Conservation (phyloP, 2,797 vertebrate species). For the Jordanella pulchra region DNA sequence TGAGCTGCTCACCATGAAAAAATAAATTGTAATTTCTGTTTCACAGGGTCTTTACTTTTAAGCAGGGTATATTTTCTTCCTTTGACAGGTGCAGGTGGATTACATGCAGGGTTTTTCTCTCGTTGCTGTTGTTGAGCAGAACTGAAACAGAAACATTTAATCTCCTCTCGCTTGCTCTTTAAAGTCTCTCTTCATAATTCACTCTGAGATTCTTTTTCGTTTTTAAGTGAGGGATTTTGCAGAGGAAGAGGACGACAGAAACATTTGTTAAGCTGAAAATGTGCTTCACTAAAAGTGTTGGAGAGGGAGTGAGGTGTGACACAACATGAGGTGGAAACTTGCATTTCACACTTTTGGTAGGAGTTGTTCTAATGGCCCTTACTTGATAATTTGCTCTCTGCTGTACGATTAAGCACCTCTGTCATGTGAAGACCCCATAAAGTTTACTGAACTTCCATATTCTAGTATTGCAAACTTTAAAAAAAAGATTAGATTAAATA, state of each 20-base stretch:
- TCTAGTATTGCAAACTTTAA: neutral
- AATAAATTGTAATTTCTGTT: constrained; percentile 46
- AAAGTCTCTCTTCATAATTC: constrained; percentile 24
- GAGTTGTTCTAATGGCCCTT: constrained; percentile 29
- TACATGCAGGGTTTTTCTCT: constrained; percentile 25
- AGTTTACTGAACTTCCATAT: neutral
- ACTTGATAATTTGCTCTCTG: constrained; percentile 17
- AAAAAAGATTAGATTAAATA: neutral
- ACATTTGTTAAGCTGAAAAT: constrained; percentile 13
- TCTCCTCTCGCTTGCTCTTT: constrained; percentile 13
- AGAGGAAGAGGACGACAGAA: constrained; percentile 15
- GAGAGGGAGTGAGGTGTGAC: constrained; percentile 28
- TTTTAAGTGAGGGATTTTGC: constrained; percentile 4
- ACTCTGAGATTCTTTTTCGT: constrained; percentile 1
- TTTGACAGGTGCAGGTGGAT: constrained; percentile 23
- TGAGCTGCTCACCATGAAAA: constrained; percentile 36
- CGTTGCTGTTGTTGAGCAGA: constrained; percentile 24
- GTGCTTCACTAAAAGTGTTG: constrained; percentile 13
- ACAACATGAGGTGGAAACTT: constrained; percentile 30
- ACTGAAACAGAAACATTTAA: constrained; percentile 28
- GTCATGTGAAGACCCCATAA: neutral
- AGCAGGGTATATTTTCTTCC: constrained; percentile 17
- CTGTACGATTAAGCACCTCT: constrained; percentile 10
- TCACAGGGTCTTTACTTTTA: constrained; percentile 30
- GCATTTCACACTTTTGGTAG: constrained; percentile 24